These are phyloP conservation scores for Chelon auratus DNA, from an alignment of 2,797 vertebrate genomes.

Conservation along the genomic window DNA sequence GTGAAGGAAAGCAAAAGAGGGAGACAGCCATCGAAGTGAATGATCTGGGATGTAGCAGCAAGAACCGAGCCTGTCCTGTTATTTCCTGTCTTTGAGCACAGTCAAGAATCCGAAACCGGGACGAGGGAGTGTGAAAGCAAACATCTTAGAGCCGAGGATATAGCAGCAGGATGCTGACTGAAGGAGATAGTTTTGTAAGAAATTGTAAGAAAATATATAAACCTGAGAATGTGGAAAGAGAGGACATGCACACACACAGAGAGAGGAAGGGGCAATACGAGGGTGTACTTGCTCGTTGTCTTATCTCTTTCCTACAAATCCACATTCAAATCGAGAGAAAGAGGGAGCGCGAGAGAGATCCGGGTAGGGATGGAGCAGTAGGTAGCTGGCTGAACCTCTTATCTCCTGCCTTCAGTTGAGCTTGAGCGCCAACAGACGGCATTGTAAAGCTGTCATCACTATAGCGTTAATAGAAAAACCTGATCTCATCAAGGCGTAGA, in stretches of 20 bases:
- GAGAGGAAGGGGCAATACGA: conserved; percentile 19
- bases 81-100: conserved; percentile 43
- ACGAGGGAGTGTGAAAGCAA: conserved; percentile 11
- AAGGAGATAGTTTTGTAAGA: conserved; percentile 27
- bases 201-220: conserved; percentile 33
- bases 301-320: conserved; percentile 52
- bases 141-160: conserved; percentile 29
- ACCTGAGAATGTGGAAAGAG: conserved; percentile 15
- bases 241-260: conserved; percentile 7
- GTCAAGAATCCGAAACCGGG: conserved; percentile 50
- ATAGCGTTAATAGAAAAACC: conserved; percentile 59
- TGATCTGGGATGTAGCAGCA: conserved; percentile 42
- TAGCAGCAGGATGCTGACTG: conserved; percentile 44
- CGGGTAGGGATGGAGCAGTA: conserved; percentile 27
- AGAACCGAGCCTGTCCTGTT: conserved; percentile 34
- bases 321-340: conserved; percentile 41
- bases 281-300: conserved; percentile 2
- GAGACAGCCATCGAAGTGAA: conserved; percentile 23
- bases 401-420: conserved; percentile 49
- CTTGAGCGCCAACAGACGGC: conserved; percentile 49
- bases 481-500: conserved; percentile 56
- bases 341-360: conserved; percentile 29
- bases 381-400: conserved; percentile 35
- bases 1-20: conserved; percentile 6
- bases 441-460: conserved; percentile 68